Evolutionary conservation across 2,113 vertebrate genomes (phyloP).

Genomic region (Antechinus stuartii): DNA sequence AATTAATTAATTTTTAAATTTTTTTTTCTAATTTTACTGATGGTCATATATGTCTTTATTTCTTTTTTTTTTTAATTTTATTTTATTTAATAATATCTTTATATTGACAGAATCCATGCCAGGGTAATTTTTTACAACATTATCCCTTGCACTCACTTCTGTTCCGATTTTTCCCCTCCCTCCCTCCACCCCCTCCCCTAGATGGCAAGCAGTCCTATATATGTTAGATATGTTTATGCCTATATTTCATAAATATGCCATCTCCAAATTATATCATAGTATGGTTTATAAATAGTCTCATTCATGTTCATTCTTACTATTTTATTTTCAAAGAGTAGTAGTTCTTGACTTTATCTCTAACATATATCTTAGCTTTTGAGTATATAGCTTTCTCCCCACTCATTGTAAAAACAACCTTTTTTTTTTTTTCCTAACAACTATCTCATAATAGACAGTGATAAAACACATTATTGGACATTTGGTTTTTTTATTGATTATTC

Average conservation of each 20-base stretch:
- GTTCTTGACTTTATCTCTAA: constrained; percentile 43
- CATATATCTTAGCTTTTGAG: constrained; percentile 6
- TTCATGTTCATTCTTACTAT: constrained; percentile 27
- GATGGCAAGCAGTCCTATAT: no score
- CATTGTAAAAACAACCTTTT: neutral
- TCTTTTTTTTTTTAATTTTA: no score
- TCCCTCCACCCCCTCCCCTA: no score
- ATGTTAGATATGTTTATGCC: neutral
- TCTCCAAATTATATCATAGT: constrained; percentile 42
- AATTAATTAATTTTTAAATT: constrained; percentile 36
- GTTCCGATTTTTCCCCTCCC: no score
- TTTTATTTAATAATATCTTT: no score
- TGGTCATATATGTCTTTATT: constrained; percentile 33
- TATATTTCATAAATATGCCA: constrained; percentile 38
- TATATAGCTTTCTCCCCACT: constrained; percentile 35
- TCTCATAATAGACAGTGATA: constrained; percentile 25
- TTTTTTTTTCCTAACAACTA: constrained; percentile 48
- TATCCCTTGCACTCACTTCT: no score
- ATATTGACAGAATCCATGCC: no score
- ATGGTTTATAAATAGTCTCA: constrained; percentile 49
- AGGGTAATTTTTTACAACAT: no score
- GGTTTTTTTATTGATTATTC: constrained; percentile 30
- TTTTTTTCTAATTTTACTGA: constrained; percentile 29
- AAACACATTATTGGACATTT: constrained; percentile 33
- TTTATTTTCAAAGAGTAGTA: constrained; percentile 51